phyloP scores from a whole-genome alignment of 2,113 vertebrate genomes.

The Trachemys scripta region DNA sequence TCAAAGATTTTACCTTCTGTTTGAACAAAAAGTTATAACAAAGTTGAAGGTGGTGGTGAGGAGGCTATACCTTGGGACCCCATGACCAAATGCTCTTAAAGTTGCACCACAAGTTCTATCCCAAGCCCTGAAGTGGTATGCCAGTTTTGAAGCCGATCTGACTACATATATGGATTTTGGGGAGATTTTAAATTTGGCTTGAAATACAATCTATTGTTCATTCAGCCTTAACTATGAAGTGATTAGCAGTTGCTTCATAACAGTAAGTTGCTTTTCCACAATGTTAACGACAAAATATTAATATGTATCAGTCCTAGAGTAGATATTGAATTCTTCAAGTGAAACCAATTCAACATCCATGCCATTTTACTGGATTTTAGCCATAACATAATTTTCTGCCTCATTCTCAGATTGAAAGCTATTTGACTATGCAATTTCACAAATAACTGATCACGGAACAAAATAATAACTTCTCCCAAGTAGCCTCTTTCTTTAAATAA shows the following conservation, averaged over 20 bases:
- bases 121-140: not conserved
- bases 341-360: not conserved
- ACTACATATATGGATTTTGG: not conserved
- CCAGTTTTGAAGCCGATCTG: not conserved
- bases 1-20: not conserved
- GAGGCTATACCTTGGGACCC: not conserved
- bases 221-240: not conserved
- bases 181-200: not conserved
- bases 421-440: not conserved
- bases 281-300: conserved; percentile 9
- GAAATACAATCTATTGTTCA: not conserved
- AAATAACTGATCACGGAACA: not conserved
- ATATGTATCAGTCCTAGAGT: not conserved
- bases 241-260: not conserved
- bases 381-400: conserved; percentile 7
- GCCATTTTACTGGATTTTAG: not conserved
- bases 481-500: not conserved
- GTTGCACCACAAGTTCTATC: not conserved
- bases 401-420: conserved; percentile 35
- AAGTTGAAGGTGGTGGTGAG: not conserved
- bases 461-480: not conserved
- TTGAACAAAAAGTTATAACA: not conserved
- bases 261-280: conserved; percentile 18
- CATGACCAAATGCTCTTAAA: not conserved
- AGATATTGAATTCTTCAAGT: not conserved